Conservation (phyloP, 64 coral and sea anemone species). For the Porites lutea region DNA sequence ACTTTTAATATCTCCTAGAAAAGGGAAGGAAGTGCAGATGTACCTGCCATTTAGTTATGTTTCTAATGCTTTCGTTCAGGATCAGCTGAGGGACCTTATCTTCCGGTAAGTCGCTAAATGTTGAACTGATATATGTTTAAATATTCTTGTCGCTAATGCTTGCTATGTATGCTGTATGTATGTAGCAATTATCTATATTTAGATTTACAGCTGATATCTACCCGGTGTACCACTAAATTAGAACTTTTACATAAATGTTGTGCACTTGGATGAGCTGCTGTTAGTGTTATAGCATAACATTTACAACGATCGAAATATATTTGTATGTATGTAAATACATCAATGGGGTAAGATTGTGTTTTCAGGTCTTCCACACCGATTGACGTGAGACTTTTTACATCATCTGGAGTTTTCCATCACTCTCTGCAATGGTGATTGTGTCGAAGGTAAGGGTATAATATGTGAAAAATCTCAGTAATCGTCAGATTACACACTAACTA, state of each 20-base stretch:
- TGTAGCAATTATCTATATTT: too few relatives aligned
- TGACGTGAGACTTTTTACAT: not conserved
- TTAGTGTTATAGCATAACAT: too few relatives aligned
- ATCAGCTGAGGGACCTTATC: not conserved
- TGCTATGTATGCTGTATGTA: not conserved
- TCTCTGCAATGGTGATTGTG: slow-evolving; percentile 58
- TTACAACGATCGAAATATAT: not conserved
- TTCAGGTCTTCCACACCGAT: not conserved
- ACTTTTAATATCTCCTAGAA: not conserved
- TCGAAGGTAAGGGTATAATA: slow-evolving; percentile 47
- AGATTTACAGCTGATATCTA: too few relatives aligned
- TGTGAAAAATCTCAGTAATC: not conserved
- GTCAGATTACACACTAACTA: not conserved
- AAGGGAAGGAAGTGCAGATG: not conserved
- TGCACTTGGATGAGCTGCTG: too few relatives aligned
- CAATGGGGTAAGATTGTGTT: not conserved
- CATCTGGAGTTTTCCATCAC: not conserved
- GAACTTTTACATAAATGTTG: too few relatives aligned
- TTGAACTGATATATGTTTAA: not conserved
- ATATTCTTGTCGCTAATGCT: slow-evolving; percentile 1
- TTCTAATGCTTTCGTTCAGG: not conserved
- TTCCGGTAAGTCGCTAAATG: not conserved
- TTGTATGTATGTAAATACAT: slow-evolving; percentile 1
- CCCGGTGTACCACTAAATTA: too few relatives aligned
- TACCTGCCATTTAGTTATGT: not conserved